phyloP scores from a whole-genome alignment of 2,113 vertebrate species.

The Antechinus stuartii region DNA sequence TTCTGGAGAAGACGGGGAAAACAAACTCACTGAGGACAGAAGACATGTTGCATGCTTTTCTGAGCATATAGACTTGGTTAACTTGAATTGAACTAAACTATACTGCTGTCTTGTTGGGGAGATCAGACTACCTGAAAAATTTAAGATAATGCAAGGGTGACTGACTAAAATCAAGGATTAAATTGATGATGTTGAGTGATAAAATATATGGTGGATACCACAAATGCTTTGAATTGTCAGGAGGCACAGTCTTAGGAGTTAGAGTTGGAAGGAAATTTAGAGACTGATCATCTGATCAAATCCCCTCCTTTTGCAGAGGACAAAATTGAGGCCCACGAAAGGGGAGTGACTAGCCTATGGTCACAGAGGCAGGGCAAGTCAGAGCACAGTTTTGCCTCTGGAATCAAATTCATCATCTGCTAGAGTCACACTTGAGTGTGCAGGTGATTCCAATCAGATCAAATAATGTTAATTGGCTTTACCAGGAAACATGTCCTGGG shows the following conservation, averaged over 20 bases:
- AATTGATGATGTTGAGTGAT: too few relatives aligned
- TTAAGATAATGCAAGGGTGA: too few relatives aligned
- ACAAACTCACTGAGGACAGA: too few relatives aligned
- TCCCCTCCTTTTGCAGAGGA: neutral
- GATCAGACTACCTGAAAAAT: too few relatives aligned
- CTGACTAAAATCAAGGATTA: too few relatives aligned
- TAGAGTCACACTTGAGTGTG: neutral
- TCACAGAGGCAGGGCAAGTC: neutral
- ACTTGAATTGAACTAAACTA: too few relatives aligned
- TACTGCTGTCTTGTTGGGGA: too few relatives aligned
- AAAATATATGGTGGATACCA: too few relatives aligned
- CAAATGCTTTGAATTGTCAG: too few relatives aligned
- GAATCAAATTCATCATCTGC: neutral
- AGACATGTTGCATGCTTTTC: too few relatives aligned
- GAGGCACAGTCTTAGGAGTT: neutral
- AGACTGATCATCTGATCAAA: neutral
- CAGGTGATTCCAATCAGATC: neutral
- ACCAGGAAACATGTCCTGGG: neutral
- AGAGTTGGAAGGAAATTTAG: neutral
- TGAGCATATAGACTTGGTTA: too few relatives aligned
- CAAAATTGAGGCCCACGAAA: neutral
- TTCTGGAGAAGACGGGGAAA: too few relatives aligned
- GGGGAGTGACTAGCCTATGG: neutral
- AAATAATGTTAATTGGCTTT: neutral
- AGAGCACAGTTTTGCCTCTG: neutral